phyloP scores from a whole-genome alignment of 2,113 vertebrate genomes.

The Mustela lutreola region DNA sequence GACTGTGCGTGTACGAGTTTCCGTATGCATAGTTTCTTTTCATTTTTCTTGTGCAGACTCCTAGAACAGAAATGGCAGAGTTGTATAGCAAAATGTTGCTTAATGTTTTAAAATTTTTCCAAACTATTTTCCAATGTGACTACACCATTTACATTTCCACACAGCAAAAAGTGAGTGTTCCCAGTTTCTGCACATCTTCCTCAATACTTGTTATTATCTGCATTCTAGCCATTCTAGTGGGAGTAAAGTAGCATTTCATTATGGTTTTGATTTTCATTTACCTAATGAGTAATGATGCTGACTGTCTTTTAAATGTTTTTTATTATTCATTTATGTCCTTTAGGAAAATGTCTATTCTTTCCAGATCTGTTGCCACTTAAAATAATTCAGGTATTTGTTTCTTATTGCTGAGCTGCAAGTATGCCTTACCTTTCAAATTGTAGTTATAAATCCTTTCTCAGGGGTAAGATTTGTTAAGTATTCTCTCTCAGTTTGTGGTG shows the following conservation, averaged over 20 bases:
- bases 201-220: not conserved
- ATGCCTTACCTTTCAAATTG: not conserved
- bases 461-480: not conserved
- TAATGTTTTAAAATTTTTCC: not conserved
- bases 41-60: not conserved
- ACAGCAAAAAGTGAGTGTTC: not conserved
- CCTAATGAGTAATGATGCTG: not conserved
- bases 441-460: not conserved
- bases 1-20: not conserved
- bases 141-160: not conserved
- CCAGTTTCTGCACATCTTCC: not conserved
- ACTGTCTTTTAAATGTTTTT: not conserved
- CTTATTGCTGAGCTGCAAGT: not conserved
- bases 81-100: not conserved
- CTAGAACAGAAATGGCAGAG: not conserved
- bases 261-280: not conserved
- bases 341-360: not conserved
- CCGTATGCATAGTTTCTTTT: not conserved
- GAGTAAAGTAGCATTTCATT: not conserved
- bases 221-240: not conserved
- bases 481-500: not conserved
- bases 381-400: not conserved
- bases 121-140: not conserved
- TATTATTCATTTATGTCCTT: not conserved
- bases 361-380: not conserved